phyloP scores from a whole-genome alignment of 2,113 vertebrate genomes.

The Trogon melanurus region DNA sequence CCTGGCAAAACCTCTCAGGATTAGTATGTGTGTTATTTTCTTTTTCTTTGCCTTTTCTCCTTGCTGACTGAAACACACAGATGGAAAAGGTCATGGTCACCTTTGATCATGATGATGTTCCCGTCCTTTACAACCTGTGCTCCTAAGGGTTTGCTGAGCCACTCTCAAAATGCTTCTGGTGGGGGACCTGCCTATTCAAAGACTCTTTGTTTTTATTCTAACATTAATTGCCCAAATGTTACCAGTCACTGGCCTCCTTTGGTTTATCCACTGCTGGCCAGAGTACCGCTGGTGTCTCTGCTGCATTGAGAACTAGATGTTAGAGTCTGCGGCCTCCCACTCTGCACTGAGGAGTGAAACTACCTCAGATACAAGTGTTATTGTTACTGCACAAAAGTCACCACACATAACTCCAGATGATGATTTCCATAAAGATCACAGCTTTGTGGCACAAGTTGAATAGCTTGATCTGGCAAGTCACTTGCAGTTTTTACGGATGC shows the following conservation, averaged over 20 bases:
- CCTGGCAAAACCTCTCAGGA: neutral
- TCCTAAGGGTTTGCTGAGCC: neutral
- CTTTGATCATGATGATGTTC: neutral
- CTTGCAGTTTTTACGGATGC: conserved; percentile 1
- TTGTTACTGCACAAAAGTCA: neutral
- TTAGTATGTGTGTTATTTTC: neutral
- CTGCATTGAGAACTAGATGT: neutral
- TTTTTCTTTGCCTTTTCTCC: neutral
- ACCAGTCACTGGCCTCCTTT: neutral
- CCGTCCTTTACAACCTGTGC: neutral
- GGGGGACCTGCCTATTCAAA: neutral
- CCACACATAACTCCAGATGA: neutral
- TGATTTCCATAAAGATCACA: conserved; percentile 8
- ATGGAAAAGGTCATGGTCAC: neutral
- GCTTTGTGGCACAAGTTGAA: neutral
- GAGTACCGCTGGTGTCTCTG: neutral
- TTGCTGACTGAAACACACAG: neutral
- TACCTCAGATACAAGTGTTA: neutral
- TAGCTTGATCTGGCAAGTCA: neutral
- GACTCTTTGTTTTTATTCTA: neutral
- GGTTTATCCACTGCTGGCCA: neutral
- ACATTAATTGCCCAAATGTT: neutral
- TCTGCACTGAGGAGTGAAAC: conserved; percentile 19
- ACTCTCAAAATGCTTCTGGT: neutral
- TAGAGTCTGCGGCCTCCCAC: neutral